Evolutionary conservation across 1,140 invertebrate species (phyloP).

Genomic region (Oedothorax gibbosus): DNA sequence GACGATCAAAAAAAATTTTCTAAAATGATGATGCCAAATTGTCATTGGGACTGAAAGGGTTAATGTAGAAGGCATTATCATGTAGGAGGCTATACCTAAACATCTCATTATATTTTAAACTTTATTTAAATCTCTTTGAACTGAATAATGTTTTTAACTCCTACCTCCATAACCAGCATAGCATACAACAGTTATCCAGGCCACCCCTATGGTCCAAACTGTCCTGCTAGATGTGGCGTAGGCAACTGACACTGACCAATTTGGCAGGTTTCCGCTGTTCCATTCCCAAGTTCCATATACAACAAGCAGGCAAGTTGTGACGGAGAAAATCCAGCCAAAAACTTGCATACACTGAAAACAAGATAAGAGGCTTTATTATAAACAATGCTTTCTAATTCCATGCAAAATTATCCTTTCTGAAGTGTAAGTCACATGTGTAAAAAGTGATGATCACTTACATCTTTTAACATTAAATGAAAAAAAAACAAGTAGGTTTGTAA

Average conservation of each 20-base stretch:
- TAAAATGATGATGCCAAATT: too few relatives aligned
- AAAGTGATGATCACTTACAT: too few relatives aligned
- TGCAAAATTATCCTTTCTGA: too few relatives aligned
- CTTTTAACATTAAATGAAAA: too few relatives aligned
- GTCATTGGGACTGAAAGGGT: too few relatives aligned
- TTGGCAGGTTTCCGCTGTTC: constrained; percentile 58
- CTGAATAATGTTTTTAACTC: neutral
- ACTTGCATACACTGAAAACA: constrained; percentile 39
- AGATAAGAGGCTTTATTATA: neutral
- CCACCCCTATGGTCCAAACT: constrained; percentile 58
- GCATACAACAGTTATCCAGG: constrained; percentile 59
- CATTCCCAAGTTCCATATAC: constrained; percentile 56
- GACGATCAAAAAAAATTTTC: too few relatives aligned
- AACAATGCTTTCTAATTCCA: neutral
- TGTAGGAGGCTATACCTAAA: too few relatives aligned
- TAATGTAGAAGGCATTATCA: too few relatives aligned
- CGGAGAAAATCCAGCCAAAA: constrained; percentile 36
- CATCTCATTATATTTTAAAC: too few relatives aligned
- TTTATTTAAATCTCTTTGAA: too few relatives aligned
- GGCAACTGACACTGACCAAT: constrained; percentile 44
- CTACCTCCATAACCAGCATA: constrained; percentile 61
- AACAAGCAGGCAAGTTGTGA: constrained; percentile 15
- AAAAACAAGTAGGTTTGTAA: too few relatives aligned
- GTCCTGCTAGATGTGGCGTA: constrained; percentile 58
- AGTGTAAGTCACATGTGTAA: too few relatives aligned